Percentiles rank a stretch among this genome's conserved stretches.
phyloP scores from a whole-genome alignment of 2,888 invertebrate genomes.

The Drosophila lacicola region DNA sequence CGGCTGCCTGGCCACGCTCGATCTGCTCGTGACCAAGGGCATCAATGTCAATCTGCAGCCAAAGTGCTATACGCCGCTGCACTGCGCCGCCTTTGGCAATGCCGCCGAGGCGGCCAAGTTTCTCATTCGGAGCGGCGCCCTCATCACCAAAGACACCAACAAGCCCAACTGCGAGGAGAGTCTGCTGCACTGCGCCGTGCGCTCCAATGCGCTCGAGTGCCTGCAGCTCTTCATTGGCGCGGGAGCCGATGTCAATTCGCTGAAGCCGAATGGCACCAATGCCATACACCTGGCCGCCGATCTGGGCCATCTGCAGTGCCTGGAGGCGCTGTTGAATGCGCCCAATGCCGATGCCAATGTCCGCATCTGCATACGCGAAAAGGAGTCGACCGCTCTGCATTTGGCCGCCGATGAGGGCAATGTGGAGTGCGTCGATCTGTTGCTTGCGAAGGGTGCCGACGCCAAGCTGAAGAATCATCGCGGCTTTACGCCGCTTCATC shows the following conservation, averaged over 20 bases:
- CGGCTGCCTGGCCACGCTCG: conserved; percentile 90
- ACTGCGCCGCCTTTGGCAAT: conserved; percentile 96
- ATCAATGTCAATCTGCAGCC: conserved; percentile 89
- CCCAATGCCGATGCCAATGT: conserved; percentile 90
- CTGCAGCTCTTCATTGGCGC: conserved; percentile 90
- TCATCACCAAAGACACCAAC: conserved; percentile 89
- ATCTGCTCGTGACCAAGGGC: conserved; percentile 89
- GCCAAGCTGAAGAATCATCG: conserved; percentile 91
- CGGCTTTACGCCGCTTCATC: conserved; percentile 93
- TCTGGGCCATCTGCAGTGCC: conserved; percentile 90
- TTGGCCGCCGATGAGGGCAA: conserved; percentile 95
- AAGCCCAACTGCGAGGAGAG: conserved; percentile 90
- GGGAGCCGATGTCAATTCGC: conserved; percentile 91
- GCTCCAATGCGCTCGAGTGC: conserved; percentile 93
- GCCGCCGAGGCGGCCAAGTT: conserved; percentile 92
- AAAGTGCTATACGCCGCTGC: conserved; percentile 92
- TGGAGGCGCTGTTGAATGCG: conserved; percentile 90
- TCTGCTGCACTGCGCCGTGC: conserved; percentile 93
- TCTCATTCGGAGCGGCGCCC: conserved; percentile 90
- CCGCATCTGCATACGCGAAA: conserved; percentile 89
- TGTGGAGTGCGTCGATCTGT: conserved; percentile 91
- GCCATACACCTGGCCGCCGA: conserved; percentile 93
- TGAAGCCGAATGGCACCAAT: conserved; percentile 91
- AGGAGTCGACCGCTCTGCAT: conserved; percentile 92
- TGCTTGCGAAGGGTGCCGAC: conserved; percentile 91